A percentile compares a stretch with the other conserved stretches of the same genome.
These are phyloP conservation scores for Anorthoa munda DNA, from an alignment of 2,888 invertebrate species.

Conservation along the genomic window DNA sequence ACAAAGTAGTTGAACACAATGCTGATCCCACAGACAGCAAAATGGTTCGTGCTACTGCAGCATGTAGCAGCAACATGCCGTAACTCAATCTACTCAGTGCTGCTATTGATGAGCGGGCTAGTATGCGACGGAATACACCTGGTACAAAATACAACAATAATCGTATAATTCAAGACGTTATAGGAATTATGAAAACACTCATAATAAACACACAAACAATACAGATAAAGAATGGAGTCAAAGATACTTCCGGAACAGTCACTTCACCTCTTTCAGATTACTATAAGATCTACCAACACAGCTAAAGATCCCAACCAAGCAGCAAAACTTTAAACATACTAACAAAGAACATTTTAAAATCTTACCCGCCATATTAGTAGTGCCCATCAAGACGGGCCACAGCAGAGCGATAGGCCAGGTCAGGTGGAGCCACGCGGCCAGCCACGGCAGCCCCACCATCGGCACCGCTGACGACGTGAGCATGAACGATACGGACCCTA, in stretches of 20 bases:
- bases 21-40: slow-evolving; percentile 86
- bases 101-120: slow-evolving; percentile 85
- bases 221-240: no score
- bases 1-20: slow-evolving; percentile 84
- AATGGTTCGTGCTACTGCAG: slow-evolving; percentile 83
- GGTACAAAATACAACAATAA: slow-evolving; percentile 9
- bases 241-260: no score
- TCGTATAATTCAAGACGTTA: slow-evolving; percentile 1
- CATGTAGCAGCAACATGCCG: slow-evolving; percentile 90
- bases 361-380: slow-evolving; percentile 79
- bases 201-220: background rate
- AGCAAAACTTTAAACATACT: no score
- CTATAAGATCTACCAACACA: no score
- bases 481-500: slow-evolving; percentile 72
- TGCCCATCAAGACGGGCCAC: slow-evolving; percentile 81
- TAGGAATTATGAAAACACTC: no score
- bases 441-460: slow-evolving; percentile 74
- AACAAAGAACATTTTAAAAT: background rate
- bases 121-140: slow-evolving; percentile 84
- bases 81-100: slow-evolving; percentile 90
- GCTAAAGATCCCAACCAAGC: background rate
- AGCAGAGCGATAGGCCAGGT: slow-evolving; percentile 80
- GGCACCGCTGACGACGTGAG: slow-evolving; percentile 67
- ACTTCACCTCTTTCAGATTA: no score
- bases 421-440: slow-evolving; percentile 77